These are phyloP conservation scores for Aurelia aurita DNA, from an alignment of 30 jellyfish, hydroid and myxozoan species.

Conservation along the genomic window DNA sequence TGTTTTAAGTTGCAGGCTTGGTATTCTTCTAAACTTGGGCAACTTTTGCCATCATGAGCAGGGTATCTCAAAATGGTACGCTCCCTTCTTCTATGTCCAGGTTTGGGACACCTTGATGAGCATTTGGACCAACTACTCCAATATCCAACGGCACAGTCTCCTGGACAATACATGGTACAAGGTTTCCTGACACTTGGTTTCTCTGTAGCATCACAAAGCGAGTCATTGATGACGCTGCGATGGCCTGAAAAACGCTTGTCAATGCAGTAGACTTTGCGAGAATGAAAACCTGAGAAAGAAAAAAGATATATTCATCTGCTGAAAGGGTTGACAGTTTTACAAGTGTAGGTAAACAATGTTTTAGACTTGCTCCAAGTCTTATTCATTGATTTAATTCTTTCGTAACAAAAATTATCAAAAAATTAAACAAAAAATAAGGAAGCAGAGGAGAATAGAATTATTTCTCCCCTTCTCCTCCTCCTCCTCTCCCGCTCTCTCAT, in stretches of 20 bases:
- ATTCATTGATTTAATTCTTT: too few relatives aligned
- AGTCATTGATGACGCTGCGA: conserved; percentile 42
- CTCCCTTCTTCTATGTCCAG: conserved; percentile 71
- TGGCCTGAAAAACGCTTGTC: conserved; percentile 55
- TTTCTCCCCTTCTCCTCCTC: too few relatives aligned
- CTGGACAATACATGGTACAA: conserved; percentile 65
- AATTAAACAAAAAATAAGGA: too few relatives aligned
- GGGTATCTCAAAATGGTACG: conserved; percentile 68
- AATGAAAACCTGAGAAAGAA: conserved; percentile 30
- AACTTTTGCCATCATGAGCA: conserved; percentile 65
- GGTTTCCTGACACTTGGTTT: conserved; percentile 30
- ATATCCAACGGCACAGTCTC: conserved; percentile 76
- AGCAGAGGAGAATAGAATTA: too few relatives aligned
- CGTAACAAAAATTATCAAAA: too few relatives aligned
- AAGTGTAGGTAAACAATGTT: too few relatives aligned
- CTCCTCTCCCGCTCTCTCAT: too few relatives aligned
- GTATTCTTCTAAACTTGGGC: conserved; percentile 52
- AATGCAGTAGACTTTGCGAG: conserved; percentile 48
- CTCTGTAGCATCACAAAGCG: conserved; percentile 70
- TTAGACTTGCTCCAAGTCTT: too few relatives aligned
- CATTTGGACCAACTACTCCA: conserved; percentile 73
- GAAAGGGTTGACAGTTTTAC: not conserved
- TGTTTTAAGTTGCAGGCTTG: conserved; percentile 41
- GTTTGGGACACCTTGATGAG: conserved; percentile 69
- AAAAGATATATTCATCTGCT: too few relatives aligned